A percentile compares a stretch with the other conserved stretches of the same genome.
These are phyloP conservation scores for Apeltes quadracus DNA, from an alignment of 2,113 vertebrate genomes.

Conservation along the genomic window DNA sequence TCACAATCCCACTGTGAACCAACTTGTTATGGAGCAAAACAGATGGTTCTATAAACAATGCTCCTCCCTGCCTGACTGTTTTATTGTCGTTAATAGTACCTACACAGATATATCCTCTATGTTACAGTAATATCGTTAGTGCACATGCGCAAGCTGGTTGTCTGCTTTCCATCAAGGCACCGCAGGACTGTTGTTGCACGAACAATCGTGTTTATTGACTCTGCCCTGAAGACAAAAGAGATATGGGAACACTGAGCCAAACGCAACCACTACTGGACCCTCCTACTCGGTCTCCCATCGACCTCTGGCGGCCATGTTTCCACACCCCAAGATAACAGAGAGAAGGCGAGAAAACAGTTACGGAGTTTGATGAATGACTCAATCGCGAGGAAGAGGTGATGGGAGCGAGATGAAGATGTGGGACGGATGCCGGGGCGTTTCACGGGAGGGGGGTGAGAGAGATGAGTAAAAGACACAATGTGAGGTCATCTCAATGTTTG, in stretches of 20 bases:
- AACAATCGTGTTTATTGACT: constrained; percentile 65
- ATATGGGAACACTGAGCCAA: constrained; percentile 57
- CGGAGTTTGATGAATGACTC: constrained; percentile 55
- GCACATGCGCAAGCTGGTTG: constrained; percentile 27
- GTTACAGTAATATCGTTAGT: neutral
- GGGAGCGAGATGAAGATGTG: constrained; percentile 10
- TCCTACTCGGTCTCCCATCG: constrained; percentile 46
- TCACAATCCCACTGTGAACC: neutral
- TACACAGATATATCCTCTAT: neutral
- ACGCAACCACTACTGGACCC: constrained; percentile 54
- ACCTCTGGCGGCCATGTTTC: constrained; percentile 65
- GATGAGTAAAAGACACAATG: constrained; percentile 42
- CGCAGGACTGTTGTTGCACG: constrained; percentile 54
- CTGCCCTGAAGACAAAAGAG: constrained; percentile 47
- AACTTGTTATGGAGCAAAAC: neutral
- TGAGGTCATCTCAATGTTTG: constrained; percentile 59
- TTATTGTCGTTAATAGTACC: neutral
- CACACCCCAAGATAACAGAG: constrained; percentile 68
- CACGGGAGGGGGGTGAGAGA: constrained; percentile 7
- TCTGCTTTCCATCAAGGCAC: constrained; percentile 50
- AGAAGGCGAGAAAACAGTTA: constrained; percentile 28
- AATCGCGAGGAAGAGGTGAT: constrained; percentile 12
- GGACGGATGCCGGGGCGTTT: constrained; percentile 31
- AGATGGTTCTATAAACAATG: neutral
- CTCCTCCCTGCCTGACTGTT: neutral